Conservation (phyloP, 2,888 invertebrate genomes). For the Atethmia centrago region DNA sequence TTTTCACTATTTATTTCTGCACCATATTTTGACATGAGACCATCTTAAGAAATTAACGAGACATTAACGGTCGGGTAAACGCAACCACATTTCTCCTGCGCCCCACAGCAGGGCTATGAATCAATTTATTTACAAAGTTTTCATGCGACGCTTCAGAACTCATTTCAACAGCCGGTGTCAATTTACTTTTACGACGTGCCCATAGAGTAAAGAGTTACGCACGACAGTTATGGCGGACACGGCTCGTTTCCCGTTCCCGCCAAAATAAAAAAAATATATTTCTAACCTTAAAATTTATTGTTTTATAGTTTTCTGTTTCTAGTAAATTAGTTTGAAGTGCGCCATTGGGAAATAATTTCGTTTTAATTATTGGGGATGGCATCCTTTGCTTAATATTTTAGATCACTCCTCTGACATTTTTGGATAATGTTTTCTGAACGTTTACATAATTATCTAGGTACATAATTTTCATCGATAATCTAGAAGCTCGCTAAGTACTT, state of each 20-base stretch:
- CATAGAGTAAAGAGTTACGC: slow-evolving; percentile 89
- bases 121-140: slow-evolving; percentile 84
- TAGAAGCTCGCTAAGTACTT: not conserved
- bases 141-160: slow-evolving; percentile 73
- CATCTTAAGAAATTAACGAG: slow-evolving; percentile 66
- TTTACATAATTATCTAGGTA: too few relatives aligned
- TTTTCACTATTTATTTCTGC: slow-evolving; percentile 31
- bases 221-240: slow-evolving; percentile 89
- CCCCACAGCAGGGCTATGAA: slow-evolving; percentile 79
- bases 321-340: slow-evolving; percentile 70
- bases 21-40: slow-evolving; percentile 58
- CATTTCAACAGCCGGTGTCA: slow-evolving; percentile 88
- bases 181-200: slow-evolving; percentile 88
- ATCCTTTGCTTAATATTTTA: slow-evolving; percentile 7
- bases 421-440: not conserved
- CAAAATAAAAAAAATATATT: slow-evolving; percentile 73
- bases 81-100: slow-evolving; percentile 79
- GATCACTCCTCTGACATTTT: not conserved
- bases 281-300: slow-evolving; percentile 65
- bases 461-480: not conserved
- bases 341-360: slow-evolving; percentile 38
- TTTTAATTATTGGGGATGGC: slow-evolving; percentile 42
- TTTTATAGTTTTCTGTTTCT: slow-evolving; percentile 68
- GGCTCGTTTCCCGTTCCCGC: slow-evolving; percentile 83
- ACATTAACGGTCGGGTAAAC: slow-evolving; percentile 78